Evolutionary conservation across 2,797 vertebrate species (phyloP), one percentile per base, ranked within the genome.

Genomic region (Protonibea diacanthus): DNA sequence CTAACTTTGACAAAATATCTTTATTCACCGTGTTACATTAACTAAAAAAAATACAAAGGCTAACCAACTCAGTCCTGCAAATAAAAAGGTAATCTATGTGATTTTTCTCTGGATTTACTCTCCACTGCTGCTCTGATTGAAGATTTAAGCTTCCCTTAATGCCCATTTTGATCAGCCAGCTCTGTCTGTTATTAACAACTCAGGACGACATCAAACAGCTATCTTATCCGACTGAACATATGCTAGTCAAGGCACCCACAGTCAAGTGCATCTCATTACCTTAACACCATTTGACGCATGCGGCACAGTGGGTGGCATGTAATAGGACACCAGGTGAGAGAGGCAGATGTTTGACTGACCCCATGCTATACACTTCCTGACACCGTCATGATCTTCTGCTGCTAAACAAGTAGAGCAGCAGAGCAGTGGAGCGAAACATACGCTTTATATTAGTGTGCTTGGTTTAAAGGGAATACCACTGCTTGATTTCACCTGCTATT

Each of bases 341-440:
- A 83, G 76, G 78, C 89, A 93, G 92, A 90, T 93, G 91, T 91
- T 88, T 70, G 82, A 80, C 60, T 92, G 91, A 91, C 92, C 87
- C 73, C 48, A 5, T 72, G 65, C 79, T 78, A 45, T 11, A 72
- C 51, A 40, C 78, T 80, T 76, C 68, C 86, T 74, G 88, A 90
- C 80, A 81, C 65, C 21, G 0, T 64, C 1, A 17, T 84, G 82
- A 88, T 85, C 78, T 47, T 84, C 75, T 70, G 59, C 76, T 74
- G 84, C 71, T 84, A 74, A 88, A 85, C 78, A 88, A 86, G 79
- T 72, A 38, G 70, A 69, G 52, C 80, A 78, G 74, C 55, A 3
- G 78, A 80, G 78, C 60, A 82, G 76, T 38, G 85, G 81, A 72
- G 87, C 10, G 7, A 76, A 73, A 64, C 80, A 79, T 38, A 47